phyloP scores from a whole-genome alignment of 1,140 invertebrate genomes.

The Psilanteris sp. region DNA sequence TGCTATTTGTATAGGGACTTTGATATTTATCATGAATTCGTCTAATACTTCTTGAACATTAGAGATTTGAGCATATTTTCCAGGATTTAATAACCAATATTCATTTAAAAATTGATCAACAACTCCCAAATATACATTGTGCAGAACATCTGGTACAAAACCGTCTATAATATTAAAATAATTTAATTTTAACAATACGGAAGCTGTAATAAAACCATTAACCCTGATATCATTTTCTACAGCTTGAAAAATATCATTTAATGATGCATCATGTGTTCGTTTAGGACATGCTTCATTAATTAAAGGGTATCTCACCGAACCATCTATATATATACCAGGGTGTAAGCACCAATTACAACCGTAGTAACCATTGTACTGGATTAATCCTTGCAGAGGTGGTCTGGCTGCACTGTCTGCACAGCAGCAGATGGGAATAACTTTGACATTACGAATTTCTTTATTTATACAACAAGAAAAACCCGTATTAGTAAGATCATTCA shows the following conservation, averaged over 20 bases:
- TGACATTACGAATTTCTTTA: background rate
- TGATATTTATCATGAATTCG: background rate
- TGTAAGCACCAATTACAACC: slow-evolving; percentile 34
- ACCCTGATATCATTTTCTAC: background rate
- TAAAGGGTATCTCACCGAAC: slow-evolving; percentile 2
- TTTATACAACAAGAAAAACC: slow-evolving; percentile 9
- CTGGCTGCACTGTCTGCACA: slow-evolving; percentile 2
- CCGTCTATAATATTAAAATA: slow-evolving; percentile 28
- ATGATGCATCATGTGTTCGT: background rate
- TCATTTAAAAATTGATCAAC: too few relatives aligned
- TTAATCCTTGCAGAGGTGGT: slow-evolving; percentile 24
- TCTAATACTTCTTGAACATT: background rate
- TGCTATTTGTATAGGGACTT: background rate
- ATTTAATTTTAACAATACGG: slow-evolving; percentile 8
- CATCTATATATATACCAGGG: background rate
- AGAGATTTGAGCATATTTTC: background rate
- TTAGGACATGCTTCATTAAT: background rate
- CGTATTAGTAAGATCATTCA: background rate
- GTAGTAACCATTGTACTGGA: slow-evolving; percentile 9
- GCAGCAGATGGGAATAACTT: slow-evolving; percentile 4
- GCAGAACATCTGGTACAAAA: background rate
- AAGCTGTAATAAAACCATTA: slow-evolving; percentile 12
- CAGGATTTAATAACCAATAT: background rate
- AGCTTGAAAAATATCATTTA: background rate
- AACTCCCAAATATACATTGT: slow-evolving; percentile 4